Percentiles rank a stretch among this genome's conserved stretches.
Conservation (phyloP, 1,140 invertebrate genomes). For the Medauroidea extradentata region DNA sequence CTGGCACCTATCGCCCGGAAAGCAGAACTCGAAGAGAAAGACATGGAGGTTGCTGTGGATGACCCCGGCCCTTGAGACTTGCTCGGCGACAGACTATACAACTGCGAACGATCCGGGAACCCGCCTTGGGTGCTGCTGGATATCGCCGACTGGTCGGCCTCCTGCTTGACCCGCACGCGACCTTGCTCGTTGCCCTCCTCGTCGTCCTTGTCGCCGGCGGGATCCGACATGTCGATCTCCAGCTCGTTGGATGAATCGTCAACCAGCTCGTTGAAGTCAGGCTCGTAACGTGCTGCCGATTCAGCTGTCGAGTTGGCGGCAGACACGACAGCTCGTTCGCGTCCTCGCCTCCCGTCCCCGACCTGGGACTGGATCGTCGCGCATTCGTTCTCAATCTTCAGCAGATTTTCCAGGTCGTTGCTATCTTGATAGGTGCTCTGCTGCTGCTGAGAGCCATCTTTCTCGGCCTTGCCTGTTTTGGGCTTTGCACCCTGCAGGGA, state of each 20-base stretch:
- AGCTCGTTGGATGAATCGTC: conserved; percentile 74
- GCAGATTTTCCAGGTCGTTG: conserved; percentile 48
- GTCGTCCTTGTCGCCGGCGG: conserved; percentile 47
- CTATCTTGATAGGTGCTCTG: conserved; percentile 22
- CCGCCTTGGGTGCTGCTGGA: no score
- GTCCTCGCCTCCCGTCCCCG: conserved; percentile 25
- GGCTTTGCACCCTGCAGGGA: background rate
- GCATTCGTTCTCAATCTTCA: conserved; percentile 52
- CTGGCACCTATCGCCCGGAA: conserved; percentile 58
- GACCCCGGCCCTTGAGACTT: conserved; percentile 3
- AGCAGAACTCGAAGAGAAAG: conserved; percentile 45
- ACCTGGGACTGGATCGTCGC: conserved; percentile 44
- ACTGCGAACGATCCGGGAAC: no score
- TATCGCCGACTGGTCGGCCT: conserved; percentile 45
- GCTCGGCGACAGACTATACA: no score
- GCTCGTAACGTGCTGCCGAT: conserved; percentile 52
- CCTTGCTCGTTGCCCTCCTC: conserved; percentile 42
- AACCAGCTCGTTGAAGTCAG: conserved; percentile 72
- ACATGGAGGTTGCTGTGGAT: background rate
- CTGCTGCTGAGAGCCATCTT: conserved; percentile 5
- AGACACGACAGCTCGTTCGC: conserved; percentile 25
- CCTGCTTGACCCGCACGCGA: conserved; percentile 43
- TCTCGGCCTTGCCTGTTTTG: conserved; percentile 18
- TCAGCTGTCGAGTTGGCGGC: background rate
- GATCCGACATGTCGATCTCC: conserved; percentile 73